Conservation (phyloP, 2,797 vertebrate species). For the Notoglanidium macrostoma region DNA sequence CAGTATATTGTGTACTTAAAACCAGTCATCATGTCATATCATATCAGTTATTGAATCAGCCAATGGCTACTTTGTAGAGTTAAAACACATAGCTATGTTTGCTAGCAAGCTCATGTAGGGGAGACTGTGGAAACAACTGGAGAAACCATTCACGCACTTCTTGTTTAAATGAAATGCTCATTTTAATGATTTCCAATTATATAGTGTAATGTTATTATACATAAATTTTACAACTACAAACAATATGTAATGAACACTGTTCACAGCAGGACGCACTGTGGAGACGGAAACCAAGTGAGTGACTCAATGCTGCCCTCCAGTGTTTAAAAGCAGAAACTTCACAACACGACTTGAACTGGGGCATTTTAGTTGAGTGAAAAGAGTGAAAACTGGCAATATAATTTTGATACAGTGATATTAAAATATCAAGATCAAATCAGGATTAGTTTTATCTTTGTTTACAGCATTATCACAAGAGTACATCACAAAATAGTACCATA, state of each 20-base stretch:
- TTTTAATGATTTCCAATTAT: neutral
- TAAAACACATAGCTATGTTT: neutral
- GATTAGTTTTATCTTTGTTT: neutral
- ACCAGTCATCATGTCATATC: neutral
- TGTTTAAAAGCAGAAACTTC: neutral
- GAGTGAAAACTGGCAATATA: neutral
- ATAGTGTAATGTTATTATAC: neutral
- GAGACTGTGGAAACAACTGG: neutral
- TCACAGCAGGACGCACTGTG: neutral
- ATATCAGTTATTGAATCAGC: neutral
- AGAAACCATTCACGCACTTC: neutral
- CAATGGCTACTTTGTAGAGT: neutral
- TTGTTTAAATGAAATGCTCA: neutral
- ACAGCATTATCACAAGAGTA: neutral
- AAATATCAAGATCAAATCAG: neutral
- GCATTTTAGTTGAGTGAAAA: neutral
- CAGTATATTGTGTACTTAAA: neutral
- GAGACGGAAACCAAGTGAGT: neutral
- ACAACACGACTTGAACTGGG: neutral
- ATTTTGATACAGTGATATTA: neutral
- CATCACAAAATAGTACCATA: neutral
- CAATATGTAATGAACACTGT: neutral
- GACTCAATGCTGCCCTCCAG: slow-evolving; percentile 17
- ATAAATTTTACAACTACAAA: neutral
- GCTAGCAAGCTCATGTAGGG: neutral